Base-by-base conservation (phyloP, 2,888 invertebrate genomes). In the Micropterix aruncella region DNA sequence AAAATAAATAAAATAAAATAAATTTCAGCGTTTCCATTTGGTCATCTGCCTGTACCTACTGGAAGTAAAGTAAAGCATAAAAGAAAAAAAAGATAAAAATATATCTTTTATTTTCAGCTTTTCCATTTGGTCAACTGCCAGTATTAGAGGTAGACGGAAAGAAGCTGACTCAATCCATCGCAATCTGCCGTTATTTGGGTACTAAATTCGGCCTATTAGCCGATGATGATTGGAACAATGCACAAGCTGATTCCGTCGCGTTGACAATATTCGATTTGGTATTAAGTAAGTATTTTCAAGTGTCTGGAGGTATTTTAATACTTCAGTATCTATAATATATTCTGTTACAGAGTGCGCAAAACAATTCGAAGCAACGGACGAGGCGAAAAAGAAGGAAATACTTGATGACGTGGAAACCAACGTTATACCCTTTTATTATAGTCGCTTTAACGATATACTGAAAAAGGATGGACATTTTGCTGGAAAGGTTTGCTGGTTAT, bases 171-270 rank as follows among this genome's bases (percentile, higher is more conserved):
- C 75, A 75, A 53, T 70, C 71, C 2, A 51, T 59, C 9, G 68
- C 75, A 1, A 73, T 75, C 43, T 55, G 59, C 41, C 66, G 75
- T 41, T 75, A 73, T 51, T 52, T 75, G 38, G 76, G 70, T 1
- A 70, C 67, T 50, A 58, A 69, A 52, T 64, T 59, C 36, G 64
- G 63, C 15, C 36, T 49, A 1, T 3, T 19, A 4, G 41, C 44
- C 16, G 47, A 45, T 2, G 40, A 45, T 40, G 9, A 37, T 5
- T 46, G 46, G 46, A 43, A 49, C 19, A 46, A 47, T 42, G 44
- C 47, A 12, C 37, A 45, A 5, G 37, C 44, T 7, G 18, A 41
- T 9, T 46, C 49, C 9, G 9, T 46, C 15, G 47, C 40, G 3
- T 40, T 42, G 7, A 19, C 47, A 3, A 17, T 49, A n/a, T 38